Conservation (phyloP, 2,888 invertebrate species). For the Cantharis rufa region DNA sequence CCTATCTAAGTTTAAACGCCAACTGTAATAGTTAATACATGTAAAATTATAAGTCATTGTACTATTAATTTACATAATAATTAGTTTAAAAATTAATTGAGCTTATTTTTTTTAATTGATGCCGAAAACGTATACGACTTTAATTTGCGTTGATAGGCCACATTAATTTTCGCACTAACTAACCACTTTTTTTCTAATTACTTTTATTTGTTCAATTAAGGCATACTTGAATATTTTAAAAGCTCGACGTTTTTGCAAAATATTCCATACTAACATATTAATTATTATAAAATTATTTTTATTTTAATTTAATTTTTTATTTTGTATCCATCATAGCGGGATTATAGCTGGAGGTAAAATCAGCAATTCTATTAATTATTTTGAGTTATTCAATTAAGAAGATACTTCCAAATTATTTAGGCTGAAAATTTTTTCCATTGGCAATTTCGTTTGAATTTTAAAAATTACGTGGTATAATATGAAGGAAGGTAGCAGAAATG, state of each 20-base stretch:
- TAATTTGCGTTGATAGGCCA: background rate
- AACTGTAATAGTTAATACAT: background rate
- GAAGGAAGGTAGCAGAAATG: too few relatives aligned
- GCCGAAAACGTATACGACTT: background rate
- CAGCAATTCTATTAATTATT: too few relatives aligned
- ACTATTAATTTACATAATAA: background rate
- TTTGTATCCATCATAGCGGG: too few relatives aligned
- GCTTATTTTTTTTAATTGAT: background rate
- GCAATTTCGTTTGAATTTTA: too few relatives aligned
- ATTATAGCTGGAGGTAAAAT: too few relatives aligned
- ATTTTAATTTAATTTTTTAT: too few relatives aligned
- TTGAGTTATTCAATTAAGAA: too few relatives aligned
- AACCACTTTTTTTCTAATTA: background rate
- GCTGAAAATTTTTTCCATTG: too few relatives aligned
- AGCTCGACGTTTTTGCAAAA: background rate
- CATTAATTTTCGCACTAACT: background rate
- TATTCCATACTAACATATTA: background rate
- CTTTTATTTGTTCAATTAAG: background rate
- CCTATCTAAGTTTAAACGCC: constrained; percentile 2
- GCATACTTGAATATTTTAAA: too few relatives aligned
- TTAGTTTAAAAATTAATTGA: background rate
- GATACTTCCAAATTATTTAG: too few relatives aligned
- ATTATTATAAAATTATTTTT: too few relatives aligned
- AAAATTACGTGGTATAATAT: too few relatives aligned
- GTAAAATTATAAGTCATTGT: background rate